phyloP scores from a whole-genome alignment of 2,797 vertebrate genomes.

The Esox lucius region DNA sequence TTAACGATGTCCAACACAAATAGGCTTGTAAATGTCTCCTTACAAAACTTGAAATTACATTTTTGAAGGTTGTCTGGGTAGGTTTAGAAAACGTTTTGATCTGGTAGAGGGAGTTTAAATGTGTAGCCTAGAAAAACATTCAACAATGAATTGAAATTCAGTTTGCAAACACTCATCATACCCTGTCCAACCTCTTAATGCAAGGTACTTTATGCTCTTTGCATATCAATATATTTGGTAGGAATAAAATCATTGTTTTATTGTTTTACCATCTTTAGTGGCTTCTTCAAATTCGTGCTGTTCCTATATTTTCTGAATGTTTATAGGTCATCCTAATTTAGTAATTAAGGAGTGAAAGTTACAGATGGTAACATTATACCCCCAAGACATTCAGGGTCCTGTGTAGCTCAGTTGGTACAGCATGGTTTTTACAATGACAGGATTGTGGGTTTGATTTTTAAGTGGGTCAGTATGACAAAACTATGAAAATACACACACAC shows the following conservation, averaged over 20 bases:
- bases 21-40: slow-evolving; percentile 27
- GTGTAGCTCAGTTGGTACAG: no score
- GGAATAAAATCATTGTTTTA: neutral
- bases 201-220: neutral
- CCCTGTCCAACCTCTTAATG: slow-evolving; percentile 7
- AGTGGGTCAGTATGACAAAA: no score
- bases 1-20: slow-evolving; percentile 12
- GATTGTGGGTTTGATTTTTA: no score
- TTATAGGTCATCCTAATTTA: neutral
- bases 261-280: neutral
- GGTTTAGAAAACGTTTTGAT: slow-evolving; percentile 20
- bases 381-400: no score
- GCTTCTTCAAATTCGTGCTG: slow-evolving; percentile 13
- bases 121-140: neutral
- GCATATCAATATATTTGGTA: neutral
- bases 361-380: no score
- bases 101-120: slow-evolving; percentile 6
- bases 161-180: neutral
- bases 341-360: no score
- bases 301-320: slow-evolving; percentile 1
- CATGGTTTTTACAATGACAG: no score
- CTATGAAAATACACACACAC: no score
- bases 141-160: slow-evolving; percentile 13
- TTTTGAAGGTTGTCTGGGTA: slow-evolving; percentile 10
- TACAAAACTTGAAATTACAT: slow-evolving; percentile 28